phyloP scores from a whole-genome alignment of 2,797 vertebrate genomes.

The Enteromius paludinosus region DNA sequence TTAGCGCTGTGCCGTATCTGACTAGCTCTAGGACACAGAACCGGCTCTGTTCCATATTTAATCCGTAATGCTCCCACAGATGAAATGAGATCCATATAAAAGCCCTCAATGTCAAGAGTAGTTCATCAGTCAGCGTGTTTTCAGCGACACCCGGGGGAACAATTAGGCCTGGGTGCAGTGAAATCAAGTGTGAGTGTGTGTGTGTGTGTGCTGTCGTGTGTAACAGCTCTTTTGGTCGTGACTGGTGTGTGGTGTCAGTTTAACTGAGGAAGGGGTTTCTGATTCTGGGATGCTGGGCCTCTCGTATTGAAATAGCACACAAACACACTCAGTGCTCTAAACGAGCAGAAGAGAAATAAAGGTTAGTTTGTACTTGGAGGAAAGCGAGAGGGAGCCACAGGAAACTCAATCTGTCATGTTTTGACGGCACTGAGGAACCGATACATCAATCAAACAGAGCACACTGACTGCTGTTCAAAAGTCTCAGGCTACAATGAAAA shows the following conservation, averaged over 20 bases:
- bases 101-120: slow-evolving; percentile 27
- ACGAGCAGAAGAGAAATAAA: neutral
- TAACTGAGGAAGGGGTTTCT: neutral
- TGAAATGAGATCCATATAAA: slow-evolving; percentile 42
- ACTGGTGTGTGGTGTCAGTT: neutral
- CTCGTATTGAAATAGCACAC: slow-evolving; percentile 16
- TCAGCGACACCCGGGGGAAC: slow-evolving; percentile 19
- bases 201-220: neutral
- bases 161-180: neutral
- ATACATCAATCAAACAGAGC: neutral
- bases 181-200: slow-evolving; percentile 10
- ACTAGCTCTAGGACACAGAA: slow-evolving; percentile 28
- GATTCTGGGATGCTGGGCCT: neutral
- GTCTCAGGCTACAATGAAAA: neutral
- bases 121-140: slow-evolving; percentile 42
- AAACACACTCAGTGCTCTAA: neutral
- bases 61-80: slow-evolving; percentile 17
- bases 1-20: slow-evolving; percentile 25
- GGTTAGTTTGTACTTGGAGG: slow-evolving; percentile 29
- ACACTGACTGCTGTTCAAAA: neutral
- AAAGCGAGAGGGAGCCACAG: neutral
- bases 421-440: neutral
- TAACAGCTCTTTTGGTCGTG: slow-evolving; percentile 13
- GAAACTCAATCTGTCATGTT: slow-evolving; percentile 11
- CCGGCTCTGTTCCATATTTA: slow-evolving; percentile 25